These are phyloP conservation scores for Malurus alboscapulatus DNA, from an alignment of 2,113 vertebrate genomes.

Conservation along the genomic window DNA sequence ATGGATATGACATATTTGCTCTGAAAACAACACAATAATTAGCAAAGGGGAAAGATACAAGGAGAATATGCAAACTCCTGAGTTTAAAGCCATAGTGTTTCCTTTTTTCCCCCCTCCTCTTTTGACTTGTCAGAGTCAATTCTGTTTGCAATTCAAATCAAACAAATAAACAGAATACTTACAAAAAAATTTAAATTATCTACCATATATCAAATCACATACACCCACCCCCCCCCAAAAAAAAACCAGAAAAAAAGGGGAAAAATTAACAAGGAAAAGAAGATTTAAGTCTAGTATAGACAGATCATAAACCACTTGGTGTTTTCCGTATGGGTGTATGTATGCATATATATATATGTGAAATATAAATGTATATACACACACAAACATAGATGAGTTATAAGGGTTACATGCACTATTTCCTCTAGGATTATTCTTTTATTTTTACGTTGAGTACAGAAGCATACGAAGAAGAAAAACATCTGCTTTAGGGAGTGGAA, in stretches of 20 bases:
- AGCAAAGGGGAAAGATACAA: slow-evolving; percentile 99
- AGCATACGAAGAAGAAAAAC: background rate
- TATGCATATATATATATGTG: too few species aligned
- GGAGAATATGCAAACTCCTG: slow-evolving; percentile 98
- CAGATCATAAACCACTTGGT: background rate
- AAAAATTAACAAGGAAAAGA: slow-evolving; percentile 3
- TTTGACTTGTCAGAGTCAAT: slow-evolving; percentile 75
- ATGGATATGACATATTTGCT: slow-evolving; percentile 99
- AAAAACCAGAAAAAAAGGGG: background rate
- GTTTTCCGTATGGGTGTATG: background rate
- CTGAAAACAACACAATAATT: slow-evolving; percentile 99
- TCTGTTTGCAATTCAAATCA: slow-evolving; percentile 77
- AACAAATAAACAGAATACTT: slow-evolving; percentile 67
- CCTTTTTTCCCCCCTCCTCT: slow-evolving; percentile 68
- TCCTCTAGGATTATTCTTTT: background rate
- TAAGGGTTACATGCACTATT: background rate
- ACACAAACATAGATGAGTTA: background rate
- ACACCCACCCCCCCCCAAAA: background rate
- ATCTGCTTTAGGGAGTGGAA: background rate
- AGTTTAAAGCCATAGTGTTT: slow-evolving; percentile 95
- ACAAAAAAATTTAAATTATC: background rate
- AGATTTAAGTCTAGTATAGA: background rate
- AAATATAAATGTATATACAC: background rate
- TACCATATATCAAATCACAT: background rate
- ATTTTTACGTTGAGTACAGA: background rate